Base-by-base conservation (phyloP, 2,888 invertebrate species). In the Quadriops clusia region DNA sequence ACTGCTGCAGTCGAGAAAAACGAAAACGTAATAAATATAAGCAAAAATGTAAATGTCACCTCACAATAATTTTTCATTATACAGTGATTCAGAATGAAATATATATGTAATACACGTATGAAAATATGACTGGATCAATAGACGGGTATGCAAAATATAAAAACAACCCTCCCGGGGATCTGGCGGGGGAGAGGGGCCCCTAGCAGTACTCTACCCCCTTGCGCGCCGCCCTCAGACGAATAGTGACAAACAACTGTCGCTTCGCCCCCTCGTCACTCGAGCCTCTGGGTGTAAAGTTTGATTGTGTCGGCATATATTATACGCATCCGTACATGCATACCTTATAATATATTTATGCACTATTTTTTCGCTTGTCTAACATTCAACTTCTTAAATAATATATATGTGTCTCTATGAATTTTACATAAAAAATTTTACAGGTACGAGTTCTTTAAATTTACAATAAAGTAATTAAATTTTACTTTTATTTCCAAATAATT, bases 181-280 rank as follows among this genome's bases (percentile, higher is more conserved):
- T 34, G 41, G 33, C 39, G 43, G 39, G 43, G 38, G 42, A 33
- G 35, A 37, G 35, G 41, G 40, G 33, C 42, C 39, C 42, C 39
- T 36, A 34, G 37, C 37, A 34, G 40, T 36, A 33, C 36, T 24
- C 18, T 26, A 22, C 12, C 37, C 42, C 42, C 43, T 39, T 36
- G 11, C 36, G 32, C 40, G 34, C 37, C 39, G 37, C 43, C 42
- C 40, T 43, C 45, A 47, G 45, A 46, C 47, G 46, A 40, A 43
- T 44, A 46, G 52, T 53, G 53, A 53, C 53, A 53, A 55, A 55
- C 53, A 54, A 54, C 53, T 52, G 53, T 51, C 51, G 52, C 50
- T 49, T 51, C 47, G 43, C 49, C 50, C 44, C 38, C 44, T 42
- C 48, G 46, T 37, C 38, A 36, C 33, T 40, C 39, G 39, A 42